Percentiles rank a stretch among this genome's conserved stretches.
Conservation (phyloP, 2,797 vertebrate species). For the Perodicticus potto region DNA sequence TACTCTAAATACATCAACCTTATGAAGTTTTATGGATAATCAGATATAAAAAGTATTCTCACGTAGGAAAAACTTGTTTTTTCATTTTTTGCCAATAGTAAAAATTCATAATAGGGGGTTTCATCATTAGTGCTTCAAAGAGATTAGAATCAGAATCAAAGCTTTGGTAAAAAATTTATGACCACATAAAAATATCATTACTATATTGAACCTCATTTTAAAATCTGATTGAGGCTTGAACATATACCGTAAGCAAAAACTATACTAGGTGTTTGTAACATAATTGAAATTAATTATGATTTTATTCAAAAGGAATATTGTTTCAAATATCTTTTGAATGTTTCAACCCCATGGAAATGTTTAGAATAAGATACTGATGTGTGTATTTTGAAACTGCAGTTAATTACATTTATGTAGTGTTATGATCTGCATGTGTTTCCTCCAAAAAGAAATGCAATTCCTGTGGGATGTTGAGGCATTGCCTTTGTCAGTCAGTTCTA, state of each 20-base stretch:
- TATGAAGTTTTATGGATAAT: not conserved
- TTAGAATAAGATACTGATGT: conserved; percentile 13
- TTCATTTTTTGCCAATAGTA: not conserved
- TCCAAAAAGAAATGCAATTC: conserved; percentile 11
- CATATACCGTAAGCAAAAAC: conserved; percentile 50
- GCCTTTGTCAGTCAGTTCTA: not conserved
- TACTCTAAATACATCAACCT: not conserved
- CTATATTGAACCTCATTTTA: conserved; percentile 29
- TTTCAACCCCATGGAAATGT: not conserved
- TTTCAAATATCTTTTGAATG: conserved; percentile 24
- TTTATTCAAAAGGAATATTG: conserved; percentile 53
- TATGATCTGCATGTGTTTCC: conserved; percentile 3
- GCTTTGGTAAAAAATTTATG: conserved; percentile 77
- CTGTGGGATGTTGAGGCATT: not conserved
- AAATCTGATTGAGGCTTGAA: conserved; percentile 43
- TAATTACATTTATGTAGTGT: not conserved
- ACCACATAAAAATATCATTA: conserved; percentile 58
- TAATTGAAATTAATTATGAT: conserved; percentile 51
- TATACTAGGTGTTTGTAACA: not conserved
- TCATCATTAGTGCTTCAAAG: conserved; percentile 71
- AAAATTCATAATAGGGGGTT: conserved; percentile 6
- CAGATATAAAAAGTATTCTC: not conserved
- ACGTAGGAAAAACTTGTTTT: not conserved
- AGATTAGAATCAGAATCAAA: conserved; percentile 75
- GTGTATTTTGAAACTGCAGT: not conserved